Conservation (phyloP, 2,113 vertebrate species). For the Tachysurus fulvidraco region DNA sequence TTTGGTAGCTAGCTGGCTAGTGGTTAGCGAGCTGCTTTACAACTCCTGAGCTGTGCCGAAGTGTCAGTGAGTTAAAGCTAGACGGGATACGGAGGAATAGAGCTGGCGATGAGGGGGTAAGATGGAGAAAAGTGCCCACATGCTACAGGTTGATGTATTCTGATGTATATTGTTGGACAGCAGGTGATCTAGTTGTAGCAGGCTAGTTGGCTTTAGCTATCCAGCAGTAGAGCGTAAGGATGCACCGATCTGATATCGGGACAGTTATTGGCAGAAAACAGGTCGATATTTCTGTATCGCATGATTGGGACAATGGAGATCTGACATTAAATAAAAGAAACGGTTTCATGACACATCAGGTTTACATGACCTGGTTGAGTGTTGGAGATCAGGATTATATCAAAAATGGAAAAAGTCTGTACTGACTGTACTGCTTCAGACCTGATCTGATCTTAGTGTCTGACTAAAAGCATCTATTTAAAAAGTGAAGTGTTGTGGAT, state of each 20-base stretch:
- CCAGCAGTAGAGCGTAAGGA: background rate
- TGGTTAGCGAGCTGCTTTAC: background rate
- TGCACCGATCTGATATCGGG: background rate
- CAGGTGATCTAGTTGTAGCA: background rate
- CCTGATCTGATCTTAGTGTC: background rate
- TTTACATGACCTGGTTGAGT: background rate
- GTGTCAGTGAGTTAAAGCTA: background rate
- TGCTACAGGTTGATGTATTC: background rate
- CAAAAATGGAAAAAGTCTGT: background rate
- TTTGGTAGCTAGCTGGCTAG: constrained; percentile 30
- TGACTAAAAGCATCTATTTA: too few relatives aligned
- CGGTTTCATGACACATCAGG: background rate
- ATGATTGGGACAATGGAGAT: background rate
- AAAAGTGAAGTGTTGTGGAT: background rate
- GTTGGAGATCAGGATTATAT: background rate
- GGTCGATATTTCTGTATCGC: background rate
- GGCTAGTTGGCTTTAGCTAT: background rate
- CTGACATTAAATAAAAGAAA: background rate
- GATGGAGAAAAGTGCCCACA: background rate
- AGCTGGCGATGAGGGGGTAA: too few relatives aligned
- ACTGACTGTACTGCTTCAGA: background rate
- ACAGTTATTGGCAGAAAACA: background rate
- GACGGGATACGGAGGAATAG: background rate
- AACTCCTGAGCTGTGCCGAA: background rate
- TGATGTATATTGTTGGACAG: background rate